Base-by-base conservation (phyloP, 2,797 vertebrate species). In the Chaenodraco wilsoni region DNA sequence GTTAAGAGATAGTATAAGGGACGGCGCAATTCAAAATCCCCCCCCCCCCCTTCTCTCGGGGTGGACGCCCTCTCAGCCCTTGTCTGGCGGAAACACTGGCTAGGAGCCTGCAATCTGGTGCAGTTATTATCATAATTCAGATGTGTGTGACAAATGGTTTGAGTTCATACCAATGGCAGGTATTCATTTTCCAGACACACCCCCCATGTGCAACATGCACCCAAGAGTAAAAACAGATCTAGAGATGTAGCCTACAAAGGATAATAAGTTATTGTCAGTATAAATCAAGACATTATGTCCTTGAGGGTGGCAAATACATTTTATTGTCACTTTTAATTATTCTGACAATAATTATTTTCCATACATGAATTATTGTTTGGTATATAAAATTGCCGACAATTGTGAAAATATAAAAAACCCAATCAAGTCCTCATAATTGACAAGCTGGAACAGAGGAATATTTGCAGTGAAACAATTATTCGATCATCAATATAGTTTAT, bases 181-280 rank as follows among this genome's bases (percentile, higher is more conserved):
- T 70, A 46, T 73, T 73, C 59, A 8, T 41, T 70, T 66, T 62
- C 21, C 13, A 54, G 37, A 74, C 23, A 57, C 55, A 61, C 17
- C 23, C 65, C 60, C 71, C 55, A 65, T 72, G 69, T 84, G 76
- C 40, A 65, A 58, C 61, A 27, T 27, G 23, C 23, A 70, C 23
- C 37, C 12, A 72, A 62, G 74, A 74, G 79, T 78, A 72, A 76
- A 23, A 23, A 23, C 23, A 23, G 23, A 23, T 23, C n/a, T 48
- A 2, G 21, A 12, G 17, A 44, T n/a, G 19, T 37, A 37, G 33
- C 33, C 7, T 37, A 46, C 17, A 46, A 40, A 57, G 31, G 14
- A 41, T 40, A 0, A 4, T 21, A 8, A 37, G 7, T 37, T 37
- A 6, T 37, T 37, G 13, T 23, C 23, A 46, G 46, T 46, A 31